Percentiles rank a stretch among this genome's conserved stretches.
Conservation (phyloP, 1,140 invertebrate species). For the Caerostris darwini region DNA sequence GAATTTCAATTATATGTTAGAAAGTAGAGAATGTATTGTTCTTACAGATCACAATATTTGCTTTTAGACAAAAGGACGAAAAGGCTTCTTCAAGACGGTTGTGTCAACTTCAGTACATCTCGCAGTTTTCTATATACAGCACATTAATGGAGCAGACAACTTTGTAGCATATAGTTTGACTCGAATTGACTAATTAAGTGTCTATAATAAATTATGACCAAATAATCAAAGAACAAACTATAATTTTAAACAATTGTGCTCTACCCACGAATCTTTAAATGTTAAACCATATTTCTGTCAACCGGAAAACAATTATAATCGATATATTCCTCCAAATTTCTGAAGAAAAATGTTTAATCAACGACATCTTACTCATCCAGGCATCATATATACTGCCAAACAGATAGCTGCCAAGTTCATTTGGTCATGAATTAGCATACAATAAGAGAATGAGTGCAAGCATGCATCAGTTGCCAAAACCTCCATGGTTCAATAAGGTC, state of each 20-base stretch:
- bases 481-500: neutral
- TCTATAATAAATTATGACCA: conserved; percentile 50
- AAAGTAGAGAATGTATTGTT: conserved; percentile 80
- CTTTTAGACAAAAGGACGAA: conserved; percentile 44
- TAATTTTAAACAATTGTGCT: neutral
- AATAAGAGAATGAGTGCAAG: neutral
- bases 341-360: neutral
- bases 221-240: neutral
- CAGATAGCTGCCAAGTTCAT: too few species aligned
- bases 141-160: conserved; percentile 81
- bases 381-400: conserved; percentile 7
- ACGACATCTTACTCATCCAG: neutral
- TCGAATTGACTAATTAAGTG: conserved; percentile 4
- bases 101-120: conserved; percentile 81
- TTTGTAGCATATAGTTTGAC: conserved; percentile 74
- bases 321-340: neutral
- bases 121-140: conserved; percentile 81
- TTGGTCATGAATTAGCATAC: too few species aligned
- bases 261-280: neutral
- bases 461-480: conserved; percentile 44
- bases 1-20: conserved; percentile 80
- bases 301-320: conserved; percentile 79
- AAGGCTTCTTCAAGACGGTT: conserved; percentile 38
- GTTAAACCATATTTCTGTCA: conserved; percentile 79
- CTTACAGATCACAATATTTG: conserved; percentile 79